Conservation (phyloP, 2,888 invertebrate genomes). For the Drosophila picticornis region DNA sequence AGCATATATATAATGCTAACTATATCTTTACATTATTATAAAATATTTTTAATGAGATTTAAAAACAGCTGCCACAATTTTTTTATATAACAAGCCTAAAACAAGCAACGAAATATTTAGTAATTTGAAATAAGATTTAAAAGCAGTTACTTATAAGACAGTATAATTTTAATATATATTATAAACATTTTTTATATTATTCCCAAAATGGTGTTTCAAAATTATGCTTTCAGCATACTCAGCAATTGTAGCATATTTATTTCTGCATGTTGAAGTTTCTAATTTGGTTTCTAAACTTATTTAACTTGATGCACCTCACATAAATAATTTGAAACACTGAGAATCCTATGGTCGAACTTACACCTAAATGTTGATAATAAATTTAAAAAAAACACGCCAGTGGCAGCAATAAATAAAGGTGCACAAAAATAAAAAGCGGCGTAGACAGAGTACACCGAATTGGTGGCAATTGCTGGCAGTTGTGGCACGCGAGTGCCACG, state of each 20-base stretch:
- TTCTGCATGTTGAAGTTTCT: background rate
- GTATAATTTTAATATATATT: background rate
- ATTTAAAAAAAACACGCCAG: conserved; percentile 47
- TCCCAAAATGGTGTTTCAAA: no score
- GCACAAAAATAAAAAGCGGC: conserved; percentile 1
- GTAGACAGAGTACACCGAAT: conserved; percentile 53
- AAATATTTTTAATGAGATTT: background rate
- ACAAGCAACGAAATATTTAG: background rate
- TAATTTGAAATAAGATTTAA: background rate
- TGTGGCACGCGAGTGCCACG: conserved; percentile 62
- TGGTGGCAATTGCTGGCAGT: conserved; percentile 74
- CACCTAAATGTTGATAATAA: conserved; percentile 46
- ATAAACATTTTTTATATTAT: no score
- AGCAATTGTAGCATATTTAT: background rate
- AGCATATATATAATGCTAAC: background rate
- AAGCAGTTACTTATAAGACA: background rate
- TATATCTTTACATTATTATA: background rate
- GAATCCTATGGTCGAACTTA: conserved; percentile 23
- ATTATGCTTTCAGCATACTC: background rate
- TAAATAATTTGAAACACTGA: conserved; percentile 3
- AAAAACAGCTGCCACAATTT: background rate
- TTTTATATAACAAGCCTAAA: background rate
- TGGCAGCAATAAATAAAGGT: conserved; percentile 24
- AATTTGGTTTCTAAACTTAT: conserved; percentile 1
- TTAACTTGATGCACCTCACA: background rate